These are phyloP conservation scores for Cylloceria caligata DNA, from an alignment of 2,888 invertebrate genomes.

Conservation along the genomic window DNA sequence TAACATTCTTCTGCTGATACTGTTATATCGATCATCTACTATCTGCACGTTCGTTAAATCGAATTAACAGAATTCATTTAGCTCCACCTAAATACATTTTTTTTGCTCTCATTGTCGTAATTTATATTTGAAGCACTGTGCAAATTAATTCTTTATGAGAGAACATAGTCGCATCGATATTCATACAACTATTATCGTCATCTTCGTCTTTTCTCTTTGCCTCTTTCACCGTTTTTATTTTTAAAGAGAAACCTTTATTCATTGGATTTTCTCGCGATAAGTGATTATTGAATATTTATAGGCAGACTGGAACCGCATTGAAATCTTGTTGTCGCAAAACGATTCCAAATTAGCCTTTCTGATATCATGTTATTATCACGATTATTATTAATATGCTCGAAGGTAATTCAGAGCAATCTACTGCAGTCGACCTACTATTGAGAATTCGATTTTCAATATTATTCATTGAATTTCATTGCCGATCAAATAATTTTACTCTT, in stretches of 20 bases:
- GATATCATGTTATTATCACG: constrained; percentile 20
- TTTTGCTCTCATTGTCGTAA: too few species aligned
- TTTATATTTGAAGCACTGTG: constrained; percentile 53
- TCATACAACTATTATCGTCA: constrained; percentile 27
- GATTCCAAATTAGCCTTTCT: constrained; percentile 50
- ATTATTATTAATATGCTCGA: constrained; percentile 21
- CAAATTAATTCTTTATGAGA: constrained; percentile 56
- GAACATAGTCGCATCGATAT: constrained; percentile 50
- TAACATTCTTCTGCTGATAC: too few species aligned
- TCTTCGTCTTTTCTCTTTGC: constrained; percentile 9
- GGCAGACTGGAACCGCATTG: constrained; percentile 26
- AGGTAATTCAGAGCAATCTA: not conserved
- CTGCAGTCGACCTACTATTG: not conserved
- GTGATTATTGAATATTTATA: constrained; percentile 61
- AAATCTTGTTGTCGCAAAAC: constrained; percentile 38
- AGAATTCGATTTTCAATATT: constrained; percentile 23
- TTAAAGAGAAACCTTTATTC: not conserved
- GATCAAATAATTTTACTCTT: constrained; percentile 1
- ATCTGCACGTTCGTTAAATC: not conserved
- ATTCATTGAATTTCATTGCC: constrained; percentile 18
- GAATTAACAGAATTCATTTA: not conserved
- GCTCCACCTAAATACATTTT: constrained; percentile 17
- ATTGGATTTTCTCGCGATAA: constrained; percentile 25
- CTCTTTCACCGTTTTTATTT: constrained; percentile 7
- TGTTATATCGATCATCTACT: not conserved